Evolutionary conservation across 2,113 vertebrate genomes (phyloP), one percentile per base, ranked within the genome.

Genomic region (Pelecanoides urinatrix): DNA sequence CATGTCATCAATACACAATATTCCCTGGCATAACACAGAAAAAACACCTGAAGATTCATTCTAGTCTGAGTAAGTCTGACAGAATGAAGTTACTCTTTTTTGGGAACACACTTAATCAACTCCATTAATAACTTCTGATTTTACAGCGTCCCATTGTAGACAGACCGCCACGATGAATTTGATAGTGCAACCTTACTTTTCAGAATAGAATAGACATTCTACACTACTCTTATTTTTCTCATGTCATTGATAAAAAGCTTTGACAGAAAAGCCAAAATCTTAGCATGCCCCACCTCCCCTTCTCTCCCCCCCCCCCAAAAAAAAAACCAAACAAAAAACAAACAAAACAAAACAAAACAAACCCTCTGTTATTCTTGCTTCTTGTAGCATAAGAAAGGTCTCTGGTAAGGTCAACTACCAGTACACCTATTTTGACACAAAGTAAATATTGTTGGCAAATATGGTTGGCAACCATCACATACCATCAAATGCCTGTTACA

Each of bases 91-190:
- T 34, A 47, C 10, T 42, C 19, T 40, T 71, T 59, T 63, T 7
- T 10, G 26, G 16, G 49, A 77, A 45, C 29, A 52, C 12, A 47
- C 13, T 19, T 3, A 8, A 82, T 58, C 34, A 68, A 29, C 34
- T 58, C 72, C 55, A 30, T 38, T 26, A 42, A n/a, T 23, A 81
- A 72, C 20, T 62, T 49, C 47, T 22, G 21, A 73, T 47, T 34
- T 58, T n/a, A 72, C 52, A 26, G 49, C 7, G 34, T 29, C 36
- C 47, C 18, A 10, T 1, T 52, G 26, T 5, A 42, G 65, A 73
- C 45, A 62, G 19, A 44, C 7, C 29, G 47, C 23, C 42, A 67
- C 0, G 0, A 61, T 8, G 7, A 34, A 62, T 27, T 32, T 65
- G 7, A 12, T 93, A 66, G 21, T 21, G 32, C 13, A 55, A 47